Base-by-base conservation (phyloP, 2,888 invertebrate genomes). In the Emesis furor region DNA sequence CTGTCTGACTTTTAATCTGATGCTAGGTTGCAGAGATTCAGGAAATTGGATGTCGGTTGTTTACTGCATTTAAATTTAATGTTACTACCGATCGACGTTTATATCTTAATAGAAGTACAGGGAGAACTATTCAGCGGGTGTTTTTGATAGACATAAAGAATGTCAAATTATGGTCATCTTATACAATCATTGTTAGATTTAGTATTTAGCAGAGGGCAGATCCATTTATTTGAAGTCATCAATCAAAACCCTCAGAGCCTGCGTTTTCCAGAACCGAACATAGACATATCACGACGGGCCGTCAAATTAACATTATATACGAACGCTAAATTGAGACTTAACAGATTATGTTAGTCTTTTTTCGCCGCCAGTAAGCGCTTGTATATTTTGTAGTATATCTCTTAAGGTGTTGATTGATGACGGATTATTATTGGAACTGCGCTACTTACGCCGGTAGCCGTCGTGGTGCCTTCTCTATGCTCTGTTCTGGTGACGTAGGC, bases 191-290 rank as follows among this genome's bases (percentile, higher is more conserved):
- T 65, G 8, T 65, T 65, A 35, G 14, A 67, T 32, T 51, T 68
- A 67, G 76, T 85, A 82, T 80, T 17, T 79, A 93, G 92, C 94
- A 93, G 94, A 94, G 95, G 93, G 93, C 95, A 94, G 95, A 95
- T 95, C 96, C 96, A 95, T 94, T 94, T 95, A 96, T 96, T 96
- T 96, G 96, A 96, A 96, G 96, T 96, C 96, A 96, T 96, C 96
- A 96, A 96, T 96, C 96, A 96, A 94, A 91, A 90, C 92, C 91
- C 89, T 91, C 92, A 92, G 93, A 94, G 95, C 93, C 94, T 94
- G 94, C 96, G 96, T 95, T 95, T 92, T 93, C 93, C 94, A 94
- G 96, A 96, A 96, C 96, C 93, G 95, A 96, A 92, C 95, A 96
- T 95, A 96, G 95, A 93, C 90, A 84, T 89, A 94, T 94, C 95